Base-by-base conservation (phyloP, 2,888 invertebrate species). In the Epinotia bilunana region DNA sequence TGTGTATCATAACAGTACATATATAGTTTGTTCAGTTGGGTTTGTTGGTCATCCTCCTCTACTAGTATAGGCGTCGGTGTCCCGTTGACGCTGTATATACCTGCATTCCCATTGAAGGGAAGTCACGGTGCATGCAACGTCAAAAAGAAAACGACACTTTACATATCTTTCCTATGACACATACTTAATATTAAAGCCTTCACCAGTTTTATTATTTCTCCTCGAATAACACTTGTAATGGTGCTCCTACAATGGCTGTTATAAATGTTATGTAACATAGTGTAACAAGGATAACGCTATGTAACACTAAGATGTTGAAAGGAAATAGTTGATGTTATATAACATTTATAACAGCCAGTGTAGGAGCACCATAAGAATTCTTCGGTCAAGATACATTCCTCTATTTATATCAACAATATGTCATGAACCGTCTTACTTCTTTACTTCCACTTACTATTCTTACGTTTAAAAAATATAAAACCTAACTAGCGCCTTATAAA, bases 401-500 rank as follows among this genome's bases (percentile, higher is more conserved):
- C 6, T 49, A 4, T 49, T 49, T 49, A 16, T 49, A 3, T n/a
- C 49, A 6, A 49, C 1, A 16, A 49, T 49, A 49, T 16, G 49
- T 49, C 49, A 16, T 4, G 1, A 49, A 16, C 16, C 49, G 6
- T 57, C 55, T 9, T n/a, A n/a, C 9, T 55, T 55, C 2, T 9
- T 7, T 18, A n/a, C 7, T 55, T 55, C 18, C 55, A 18, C 18
- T 18, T 20, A 23, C 12, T 12, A 4, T 68, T 43, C 39, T 18
- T 43, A 68, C n/a, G 9, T 28, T 33, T 58, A 23, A 58, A 46
- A n/a, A 57, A 6, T 20, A 55, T 57, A 43, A 39, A 69, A 60
- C 20, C 5, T 63, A 58, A 63, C 74, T 64, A 64, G 49, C 69
- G 69, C n/a, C 20, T 69, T 68, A 58, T n/a, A 13, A 39, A 58